Conservation (phyloP, 1,140 invertebrate species). For the Carcinoscorpius rotundicauda region DNA sequence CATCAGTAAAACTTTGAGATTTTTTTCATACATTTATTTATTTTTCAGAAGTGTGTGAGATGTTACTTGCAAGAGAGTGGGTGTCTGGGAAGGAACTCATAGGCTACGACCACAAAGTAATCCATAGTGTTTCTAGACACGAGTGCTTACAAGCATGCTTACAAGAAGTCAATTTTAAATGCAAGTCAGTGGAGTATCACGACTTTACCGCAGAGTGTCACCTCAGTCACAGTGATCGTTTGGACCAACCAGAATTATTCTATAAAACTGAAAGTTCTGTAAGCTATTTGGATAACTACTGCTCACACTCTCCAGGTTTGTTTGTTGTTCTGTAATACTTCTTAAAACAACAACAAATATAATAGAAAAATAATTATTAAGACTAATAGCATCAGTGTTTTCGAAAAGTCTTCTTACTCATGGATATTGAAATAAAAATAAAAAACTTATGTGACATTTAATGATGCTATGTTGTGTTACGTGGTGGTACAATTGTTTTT, state of each 20-base stretch:
- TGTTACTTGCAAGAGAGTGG: conserved; percentile 13
- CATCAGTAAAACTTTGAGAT: not conserved
- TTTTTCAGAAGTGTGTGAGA: conserved; percentile 13
- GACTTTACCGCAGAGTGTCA: conserved; percentile 70
- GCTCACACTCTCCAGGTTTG: conserved; percentile 6
- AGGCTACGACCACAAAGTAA: not conserved
- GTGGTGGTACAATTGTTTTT: too few species aligned
- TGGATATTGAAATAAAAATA: too few species aligned
- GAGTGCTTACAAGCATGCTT: conserved; percentile 79
- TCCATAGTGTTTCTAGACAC: conserved; percentile 39
- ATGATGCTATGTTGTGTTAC: too few species aligned
- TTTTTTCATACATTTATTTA: not conserved
- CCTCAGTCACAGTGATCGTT: conserved; percentile 74
- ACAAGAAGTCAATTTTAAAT: conserved; percentile 70
- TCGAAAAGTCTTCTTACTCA: too few species aligned
- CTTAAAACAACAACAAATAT: too few species aligned
- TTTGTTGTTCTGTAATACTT: not conserved
- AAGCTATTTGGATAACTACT: conserved; percentile 13
- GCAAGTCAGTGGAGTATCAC: conserved; percentile 81
- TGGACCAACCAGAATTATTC: conserved; percentile 7
- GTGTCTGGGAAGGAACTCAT: conserved; percentile 12
- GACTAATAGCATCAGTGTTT: too few species aligned
- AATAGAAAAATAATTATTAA: too few species aligned
- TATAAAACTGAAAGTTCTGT: conserved; percentile 5
- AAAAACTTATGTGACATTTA: too few species aligned